These are phyloP conservation scores for Ceuthmochares aereus DNA, from an alignment of 2,113 vertebrate genomes.

Conservation along the genomic window DNA sequence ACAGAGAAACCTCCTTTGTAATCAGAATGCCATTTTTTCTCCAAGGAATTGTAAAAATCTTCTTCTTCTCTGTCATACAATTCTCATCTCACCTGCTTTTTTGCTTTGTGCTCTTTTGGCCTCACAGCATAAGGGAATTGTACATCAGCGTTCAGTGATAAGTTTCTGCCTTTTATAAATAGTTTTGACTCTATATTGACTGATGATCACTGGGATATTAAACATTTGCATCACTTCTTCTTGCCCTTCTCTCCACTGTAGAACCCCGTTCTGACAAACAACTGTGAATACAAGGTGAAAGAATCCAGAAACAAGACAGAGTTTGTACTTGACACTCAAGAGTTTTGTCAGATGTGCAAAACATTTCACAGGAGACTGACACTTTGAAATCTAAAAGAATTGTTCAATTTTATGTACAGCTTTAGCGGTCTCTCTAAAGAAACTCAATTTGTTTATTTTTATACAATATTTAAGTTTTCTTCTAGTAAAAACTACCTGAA, in stretches of 20 bases:
- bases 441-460: background rate
- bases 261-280: background rate
- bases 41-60: background rate
- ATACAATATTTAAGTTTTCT: background rate
- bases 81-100: accelerated
- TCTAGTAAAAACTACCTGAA: background rate
- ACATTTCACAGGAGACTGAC: background rate
- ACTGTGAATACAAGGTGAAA: background rate
- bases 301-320: background rate
- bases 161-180: background rate
- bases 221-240: background rate
- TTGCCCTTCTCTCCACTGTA: background rate
- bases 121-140: background rate
- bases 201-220: background rate
- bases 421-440: background rate
- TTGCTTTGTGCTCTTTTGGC: background rate
- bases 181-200: background rate
- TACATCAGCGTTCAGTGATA: background rate
- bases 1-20: background rate
- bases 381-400: background rate
- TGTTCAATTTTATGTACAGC: background rate
- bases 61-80: background rate
- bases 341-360: background rate
- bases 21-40: background rate
- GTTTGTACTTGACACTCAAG: background rate